Base-by-base conservation (phyloP, 2,888 invertebrate species). In the Phyllotreta cruciferae region DNA sequence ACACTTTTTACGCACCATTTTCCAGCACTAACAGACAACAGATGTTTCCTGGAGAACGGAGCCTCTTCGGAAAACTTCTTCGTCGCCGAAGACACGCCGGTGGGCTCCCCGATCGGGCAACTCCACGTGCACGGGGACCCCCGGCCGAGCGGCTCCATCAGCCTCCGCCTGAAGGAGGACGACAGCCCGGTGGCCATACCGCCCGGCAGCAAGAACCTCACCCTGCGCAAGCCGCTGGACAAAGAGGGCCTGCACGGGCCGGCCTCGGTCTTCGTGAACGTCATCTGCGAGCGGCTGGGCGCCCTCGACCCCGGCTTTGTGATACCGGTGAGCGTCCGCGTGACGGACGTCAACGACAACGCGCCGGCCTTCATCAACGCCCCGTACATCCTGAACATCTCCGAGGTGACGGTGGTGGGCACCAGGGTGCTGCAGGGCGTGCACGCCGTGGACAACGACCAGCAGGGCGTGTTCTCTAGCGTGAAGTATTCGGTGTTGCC, bases 301-400 rank as follows among this genome's bases (percentile, higher is more conserved):
- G 91, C 92, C 9, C 60, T 71, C 13, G 79, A 78, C 70, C 80
- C 80, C 86, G 90, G 89, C 68, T 91, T 92, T 78, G 86, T 90
- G 61, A 91, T 93, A 75, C 93, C 93, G 0, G 89, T 93, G 38
- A 91, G 90, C 71, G 89, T 93, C 56, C 86, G 94, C 71, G 94
- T 95, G 63, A 93, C 92, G 70, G 95, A 96, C 81, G 93, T 92
- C 66, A 95, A 95, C 80, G 95, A 95, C 82, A 94, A 95, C 82
- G 90, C 93, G 6, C 94, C 94, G 0, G 85, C 85, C 75, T 94
- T 94, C 85, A 83, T 87, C 64, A 92, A 91, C 69, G 90, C 91
- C 0, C 93, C 94, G 0, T 94, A 92, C 80, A 85, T 88, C 52
- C 85, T 91, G 70, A 92, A 93, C 71, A 87, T 94, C 61, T 93